A percentile compares a stretch with the other conserved stretches of the same genome.
These are phyloP conservation scores for Lymantria dispar DNA, from an alignment of 2,888 invertebrate genomes.

Conservation along the genomic window DNA sequence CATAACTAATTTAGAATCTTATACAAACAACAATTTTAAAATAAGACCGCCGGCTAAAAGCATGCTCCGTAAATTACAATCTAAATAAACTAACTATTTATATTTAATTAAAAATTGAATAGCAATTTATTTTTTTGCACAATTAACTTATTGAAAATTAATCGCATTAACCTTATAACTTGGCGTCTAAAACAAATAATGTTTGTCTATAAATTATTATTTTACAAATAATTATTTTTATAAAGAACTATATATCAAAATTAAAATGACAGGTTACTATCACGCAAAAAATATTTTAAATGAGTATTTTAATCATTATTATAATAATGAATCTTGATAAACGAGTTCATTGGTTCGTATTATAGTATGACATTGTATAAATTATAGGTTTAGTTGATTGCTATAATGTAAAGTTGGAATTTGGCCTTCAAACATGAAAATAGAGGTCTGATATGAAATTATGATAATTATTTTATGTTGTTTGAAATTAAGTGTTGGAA, in stretches of 20 bases:
- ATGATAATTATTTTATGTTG: too few relatives aligned
- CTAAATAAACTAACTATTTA: constrained; percentile 15
- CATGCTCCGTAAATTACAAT: constrained; percentile 24
- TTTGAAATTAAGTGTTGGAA: too few relatives aligned
- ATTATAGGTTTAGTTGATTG: constrained; percentile 12
- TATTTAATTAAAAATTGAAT: constrained; percentile 8
- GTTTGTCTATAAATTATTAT: not conserved
- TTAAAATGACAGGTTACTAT: too few relatives aligned
- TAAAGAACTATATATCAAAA: too few relatives aligned
- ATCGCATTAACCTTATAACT: not conserved
- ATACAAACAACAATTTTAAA: constrained; percentile 11
- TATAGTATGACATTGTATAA: constrained; percentile 9
- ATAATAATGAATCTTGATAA: not conserved
- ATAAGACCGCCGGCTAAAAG: constrained; percentile 14
- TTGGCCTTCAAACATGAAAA: too few relatives aligned
- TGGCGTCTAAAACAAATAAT: not conserved
- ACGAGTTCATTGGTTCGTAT: not conserved
- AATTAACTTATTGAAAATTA: constrained; percentile 5
- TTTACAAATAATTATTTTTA: too few relatives aligned
- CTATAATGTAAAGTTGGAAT: too few relatives aligned
- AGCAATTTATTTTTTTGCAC: constrained; percentile 19
- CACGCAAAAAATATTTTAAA: too few relatives aligned
- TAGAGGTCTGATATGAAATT: too few relatives aligned
- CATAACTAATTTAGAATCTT: not conserved
- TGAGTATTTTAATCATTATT: not conserved